A percentile compares a stretch with the other conserved stretches of the same genome.
These are phyloP conservation scores for Tangachromis dhanisi DNA, from an alignment of 2,113 vertebrate species.

Conservation along the genomic window DNA sequence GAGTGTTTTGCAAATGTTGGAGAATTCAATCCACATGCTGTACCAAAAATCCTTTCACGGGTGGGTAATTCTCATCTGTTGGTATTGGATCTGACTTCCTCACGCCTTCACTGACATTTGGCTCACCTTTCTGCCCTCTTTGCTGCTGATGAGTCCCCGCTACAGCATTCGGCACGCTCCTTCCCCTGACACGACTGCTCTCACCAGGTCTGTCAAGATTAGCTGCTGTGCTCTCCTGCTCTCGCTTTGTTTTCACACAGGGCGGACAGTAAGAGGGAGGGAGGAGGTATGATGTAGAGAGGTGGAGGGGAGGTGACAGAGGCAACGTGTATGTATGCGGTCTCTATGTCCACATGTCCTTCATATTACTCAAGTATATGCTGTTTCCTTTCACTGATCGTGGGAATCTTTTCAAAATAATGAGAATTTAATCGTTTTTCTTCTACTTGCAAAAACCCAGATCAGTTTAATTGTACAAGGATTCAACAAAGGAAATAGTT, in stretches of 20 bases:
- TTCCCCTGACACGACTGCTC: constrained; percentile 32
- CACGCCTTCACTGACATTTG: constrained; percentile 44
- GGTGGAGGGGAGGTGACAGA: constrained; percentile 31
- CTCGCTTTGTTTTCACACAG: constrained; percentile 63
- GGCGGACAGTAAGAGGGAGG: constrained; percentile 29
- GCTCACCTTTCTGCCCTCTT: constrained; percentile 7
- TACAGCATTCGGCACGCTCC: neutral
- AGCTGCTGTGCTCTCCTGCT: constrained; percentile 59
- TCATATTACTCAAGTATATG: constrained; percentile 4
- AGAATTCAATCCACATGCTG: neutral
- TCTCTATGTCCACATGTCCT: constrained; percentile 29
- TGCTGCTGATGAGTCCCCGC: neutral
- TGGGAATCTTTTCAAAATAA: constrained; percentile 4
- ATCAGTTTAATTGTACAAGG: constrained; percentile 9
- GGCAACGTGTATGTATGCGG: neutral
- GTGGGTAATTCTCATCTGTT: neutral
- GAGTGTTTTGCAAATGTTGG: neutral
- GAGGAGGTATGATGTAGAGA: constrained; percentile 20
- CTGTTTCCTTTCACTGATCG: neutral
- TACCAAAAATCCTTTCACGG: neutral
- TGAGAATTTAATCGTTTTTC: neutral
- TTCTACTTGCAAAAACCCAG: neutral
- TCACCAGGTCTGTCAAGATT: constrained; percentile 43
- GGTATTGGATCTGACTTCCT: neutral
- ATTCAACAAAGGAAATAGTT: constrained; percentile 14